Evolutionary conservation across 2,888 invertebrate genomes (phyloP).

Genomic region (Octonoba sinensis): DNA sequence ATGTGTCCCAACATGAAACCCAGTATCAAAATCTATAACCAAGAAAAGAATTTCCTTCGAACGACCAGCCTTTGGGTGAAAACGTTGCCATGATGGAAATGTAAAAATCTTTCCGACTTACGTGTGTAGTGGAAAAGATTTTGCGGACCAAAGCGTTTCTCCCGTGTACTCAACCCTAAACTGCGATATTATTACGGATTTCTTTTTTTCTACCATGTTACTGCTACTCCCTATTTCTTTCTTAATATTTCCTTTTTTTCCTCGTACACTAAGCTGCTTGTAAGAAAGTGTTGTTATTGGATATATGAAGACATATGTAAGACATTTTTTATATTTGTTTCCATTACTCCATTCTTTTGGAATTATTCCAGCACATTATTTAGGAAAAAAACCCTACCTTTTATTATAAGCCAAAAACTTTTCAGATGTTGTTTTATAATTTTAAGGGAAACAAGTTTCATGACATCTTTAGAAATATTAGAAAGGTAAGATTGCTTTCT

Average conservation of each 20-base stretch:
- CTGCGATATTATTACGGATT: conserved; percentile 56
- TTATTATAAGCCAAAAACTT: too few species aligned
- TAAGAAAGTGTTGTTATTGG: conserved; percentile 48
- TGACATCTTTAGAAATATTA: too few species aligned
- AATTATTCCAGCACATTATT: too few species aligned
- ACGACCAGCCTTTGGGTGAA: too few species aligned
- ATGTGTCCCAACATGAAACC: neutral
- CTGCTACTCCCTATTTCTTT: conserved; percentile 2
- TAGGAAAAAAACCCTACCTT: too few species aligned
- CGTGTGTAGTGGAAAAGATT: conserved; percentile 19
- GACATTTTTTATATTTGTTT: neutral
- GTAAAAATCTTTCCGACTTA: conserved; percentile 19
- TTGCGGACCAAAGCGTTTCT: neutral
- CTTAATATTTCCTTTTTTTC: neutral
- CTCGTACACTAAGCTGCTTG: neutral
- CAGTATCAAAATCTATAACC: conserved; percentile 28
- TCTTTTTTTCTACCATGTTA: conserved; percentile 9
- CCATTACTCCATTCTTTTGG: too few species aligned
- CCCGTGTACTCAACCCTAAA: conserved; percentile 15
- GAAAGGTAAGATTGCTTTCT: too few species aligned
- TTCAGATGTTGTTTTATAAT: too few species aligned
- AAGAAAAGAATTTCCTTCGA: neutral
- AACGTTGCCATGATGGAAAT: conserved; percentile 22
- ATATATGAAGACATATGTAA: conserved; percentile 53
- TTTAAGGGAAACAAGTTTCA: too few species aligned